Conservation (phyloP, 2,797 vertebrate genomes). For the Helarctos malayanus region DNA sequence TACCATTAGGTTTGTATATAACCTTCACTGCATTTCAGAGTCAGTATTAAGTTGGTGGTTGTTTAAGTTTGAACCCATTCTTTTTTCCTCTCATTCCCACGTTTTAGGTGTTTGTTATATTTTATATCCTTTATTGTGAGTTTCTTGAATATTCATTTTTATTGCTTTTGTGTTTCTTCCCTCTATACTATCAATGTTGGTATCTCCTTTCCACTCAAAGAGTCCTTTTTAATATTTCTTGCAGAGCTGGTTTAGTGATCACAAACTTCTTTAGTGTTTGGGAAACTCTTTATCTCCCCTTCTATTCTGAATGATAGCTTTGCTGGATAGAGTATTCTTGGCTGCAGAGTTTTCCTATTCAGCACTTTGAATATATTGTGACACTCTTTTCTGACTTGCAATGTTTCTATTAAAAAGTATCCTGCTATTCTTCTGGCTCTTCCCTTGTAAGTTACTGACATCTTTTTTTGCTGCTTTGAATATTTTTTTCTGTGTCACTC, state of each 20-base stretch:
- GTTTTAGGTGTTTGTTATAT: neutral
- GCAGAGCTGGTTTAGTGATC: neutral
- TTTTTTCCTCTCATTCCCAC: neutral
- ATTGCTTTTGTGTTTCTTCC: neutral
- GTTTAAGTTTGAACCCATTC: neutral
- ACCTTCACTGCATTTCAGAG: neutral
- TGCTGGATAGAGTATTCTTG: neutral
- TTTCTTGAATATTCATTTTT: neutral
- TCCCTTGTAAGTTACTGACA: neutral
- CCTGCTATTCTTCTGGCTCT: neutral
- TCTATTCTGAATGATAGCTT: neutral
- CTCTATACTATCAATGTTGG: neutral
- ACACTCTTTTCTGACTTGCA: neutral
- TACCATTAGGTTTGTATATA: neutral
- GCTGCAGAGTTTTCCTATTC: neutral
- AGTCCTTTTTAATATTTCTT: neutral
- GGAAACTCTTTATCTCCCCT: neutral
- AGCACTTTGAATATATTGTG: neutral
- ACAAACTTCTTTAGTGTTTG: neutral
- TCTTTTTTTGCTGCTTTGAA: neutral
- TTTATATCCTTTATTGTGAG: neutral
- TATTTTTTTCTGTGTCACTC: neutral
- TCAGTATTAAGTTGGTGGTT: neutral
- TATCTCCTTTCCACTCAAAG: neutral
- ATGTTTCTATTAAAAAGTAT: neutral